Evolutionary conservation across 2,888 invertebrate genomes (phyloP).

Genomic region (Temnothorax unifasciatus): DNA sequence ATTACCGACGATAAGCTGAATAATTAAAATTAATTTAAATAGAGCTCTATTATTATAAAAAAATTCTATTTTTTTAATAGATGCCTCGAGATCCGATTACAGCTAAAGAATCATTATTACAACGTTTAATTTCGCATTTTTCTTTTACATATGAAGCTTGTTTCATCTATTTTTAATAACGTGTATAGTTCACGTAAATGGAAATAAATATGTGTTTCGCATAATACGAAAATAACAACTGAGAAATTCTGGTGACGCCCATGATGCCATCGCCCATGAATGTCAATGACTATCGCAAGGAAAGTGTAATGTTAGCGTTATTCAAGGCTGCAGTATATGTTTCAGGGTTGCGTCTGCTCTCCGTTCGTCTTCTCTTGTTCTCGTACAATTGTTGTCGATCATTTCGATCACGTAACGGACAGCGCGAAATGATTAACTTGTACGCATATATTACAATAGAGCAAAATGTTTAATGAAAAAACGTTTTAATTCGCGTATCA

Average conservation of each 20-base stretch:
- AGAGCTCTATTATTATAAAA: too few species aligned
- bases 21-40: not conserved
- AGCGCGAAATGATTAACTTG: not conserved
- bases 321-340: conserved; percentile 24
- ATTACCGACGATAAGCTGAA: not conserved
- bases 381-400: conserved; percentile 27
- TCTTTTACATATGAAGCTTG: not conserved
- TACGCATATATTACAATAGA: not conserved
- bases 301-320: not conserved
- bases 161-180: not conserved
- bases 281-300: not conserved
- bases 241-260: conserved; percentile 25
- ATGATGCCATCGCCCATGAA: not conserved
- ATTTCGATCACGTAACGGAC: conserved; percentile 10
- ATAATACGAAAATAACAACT: not conserved
- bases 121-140: not conserved
- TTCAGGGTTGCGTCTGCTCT: conserved; percentile 33
- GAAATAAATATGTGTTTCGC: not conserved
- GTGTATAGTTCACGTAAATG: not conserved
- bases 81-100: too few species aligned
- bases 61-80: too few species aligned
- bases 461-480: not conserved
- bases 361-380: conserved; percentile 7
- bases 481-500: not conserved
- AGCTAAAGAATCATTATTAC: too few species aligned